A percentile compares a stretch with the other conserved stretches of the same genome.
phyloP scores from a whole-genome alignment of 37 sponge, comb jelly and placozoan species.

The Oscarella lobularis region DNA sequence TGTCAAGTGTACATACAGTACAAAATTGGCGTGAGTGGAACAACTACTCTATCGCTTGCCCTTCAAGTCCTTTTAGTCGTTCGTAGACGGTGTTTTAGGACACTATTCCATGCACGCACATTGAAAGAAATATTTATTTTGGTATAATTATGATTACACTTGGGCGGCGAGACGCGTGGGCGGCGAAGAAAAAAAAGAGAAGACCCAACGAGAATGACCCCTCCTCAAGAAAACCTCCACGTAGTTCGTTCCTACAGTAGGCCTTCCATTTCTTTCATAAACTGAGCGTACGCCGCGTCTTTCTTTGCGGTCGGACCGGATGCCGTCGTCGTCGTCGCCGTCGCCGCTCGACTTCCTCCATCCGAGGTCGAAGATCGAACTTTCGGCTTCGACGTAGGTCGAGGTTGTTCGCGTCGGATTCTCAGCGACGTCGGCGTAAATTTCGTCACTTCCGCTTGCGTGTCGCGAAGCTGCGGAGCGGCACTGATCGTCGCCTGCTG shows the following conservation, averaged over 20 bases:
- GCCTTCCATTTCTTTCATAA: conserved; percentile 95
- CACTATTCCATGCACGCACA: too few relatives aligned
- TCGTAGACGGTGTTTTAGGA: too few relatives aligned
- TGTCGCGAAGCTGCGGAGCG: conserved; percentile 76
- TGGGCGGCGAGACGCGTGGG: too few relatives aligned
- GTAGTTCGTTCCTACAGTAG: conserved; percentile 58
- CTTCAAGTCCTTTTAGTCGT: too few relatives aligned
- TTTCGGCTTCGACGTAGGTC: conserved; percentile 2
- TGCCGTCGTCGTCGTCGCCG: background rate
- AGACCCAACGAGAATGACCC: too few relatives aligned
- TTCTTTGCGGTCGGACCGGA: conserved; percentile 9
- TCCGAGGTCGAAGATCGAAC: conserved; percentile 6
- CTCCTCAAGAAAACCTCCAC: too few relatives aligned
- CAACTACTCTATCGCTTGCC: too few relatives aligned
- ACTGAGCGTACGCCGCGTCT: conserved; percentile 84
- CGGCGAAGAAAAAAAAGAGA: too few relatives aligned
- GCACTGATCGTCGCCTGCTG: conserved; percentile 54
- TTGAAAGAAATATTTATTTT: too few relatives aligned
- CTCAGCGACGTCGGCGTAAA: conserved; percentile 78
- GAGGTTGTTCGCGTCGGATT: conserved; percentile 71
- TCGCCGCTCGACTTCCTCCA: background rate
- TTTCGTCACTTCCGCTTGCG: conserved; percentile 87
- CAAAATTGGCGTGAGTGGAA: too few relatives aligned
- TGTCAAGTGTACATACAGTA: too few relatives aligned
- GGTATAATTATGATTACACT: too few relatives aligned